Conservation (phyloP, 1,140 invertebrate genomes). For the Lutraria rhynchaena region DNA sequence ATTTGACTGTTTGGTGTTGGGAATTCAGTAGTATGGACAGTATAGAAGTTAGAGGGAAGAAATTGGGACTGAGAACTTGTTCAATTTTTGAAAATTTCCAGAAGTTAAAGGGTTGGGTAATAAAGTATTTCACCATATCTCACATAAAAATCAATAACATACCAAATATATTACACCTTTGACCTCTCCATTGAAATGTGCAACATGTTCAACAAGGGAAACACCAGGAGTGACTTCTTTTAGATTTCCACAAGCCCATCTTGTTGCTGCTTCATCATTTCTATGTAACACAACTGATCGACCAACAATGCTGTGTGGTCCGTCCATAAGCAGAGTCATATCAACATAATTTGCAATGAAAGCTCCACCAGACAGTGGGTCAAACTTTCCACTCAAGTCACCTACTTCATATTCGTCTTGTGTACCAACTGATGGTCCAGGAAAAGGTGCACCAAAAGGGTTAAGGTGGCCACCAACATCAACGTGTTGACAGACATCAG, state of each 20-base stretch:
- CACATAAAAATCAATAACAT: constrained; percentile 63
- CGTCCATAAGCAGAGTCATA: constrained; percentile 92
- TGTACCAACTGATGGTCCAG: constrained; percentile 86
- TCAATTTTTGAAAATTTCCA: too few relatives aligned
- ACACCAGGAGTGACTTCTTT: constrained; percentile 63
- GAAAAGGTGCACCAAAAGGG: constrained; percentile 80
- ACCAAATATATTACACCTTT: constrained; percentile 94
- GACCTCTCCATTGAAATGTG: constrained; percentile 86
- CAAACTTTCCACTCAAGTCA: constrained; percentile 95
- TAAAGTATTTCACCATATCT: background rate
- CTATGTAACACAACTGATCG: constrained; percentile 92
- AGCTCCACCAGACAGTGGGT: constrained; percentile 80
- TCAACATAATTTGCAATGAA: constrained; percentile 89
- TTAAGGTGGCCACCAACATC: constrained; percentile 87
- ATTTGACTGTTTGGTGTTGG: too few relatives aligned
- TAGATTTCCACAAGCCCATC: constrained; percentile 85
- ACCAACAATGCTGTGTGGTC: constrained; percentile 90
- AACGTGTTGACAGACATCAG: constrained; percentile 92
- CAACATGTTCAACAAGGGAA: constrained; percentile 50
- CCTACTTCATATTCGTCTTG: constrained; percentile 87
- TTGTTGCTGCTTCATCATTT: constrained; percentile 69
- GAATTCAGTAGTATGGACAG: too few relatives aligned
- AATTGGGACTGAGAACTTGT: too few relatives aligned
- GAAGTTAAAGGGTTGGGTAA: too few relatives aligned
- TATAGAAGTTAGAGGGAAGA: too few relatives aligned